Base-by-base conservation (phyloP, 37 sponge, comb jelly and placozoan genomes). In the Beroe ovata region DNA sequence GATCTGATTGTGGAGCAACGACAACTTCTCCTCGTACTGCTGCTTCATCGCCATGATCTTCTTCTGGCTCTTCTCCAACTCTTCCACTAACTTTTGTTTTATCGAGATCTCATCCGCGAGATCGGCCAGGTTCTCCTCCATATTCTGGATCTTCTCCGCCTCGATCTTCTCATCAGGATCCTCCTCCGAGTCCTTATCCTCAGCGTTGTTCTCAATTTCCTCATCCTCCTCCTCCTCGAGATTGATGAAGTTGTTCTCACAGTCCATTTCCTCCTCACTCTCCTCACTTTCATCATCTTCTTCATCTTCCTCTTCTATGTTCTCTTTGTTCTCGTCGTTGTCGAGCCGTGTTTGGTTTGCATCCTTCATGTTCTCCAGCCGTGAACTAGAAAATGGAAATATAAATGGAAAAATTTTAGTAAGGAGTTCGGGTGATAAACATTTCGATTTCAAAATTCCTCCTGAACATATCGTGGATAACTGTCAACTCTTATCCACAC, bases 1-100 rank as follows among this genome's bases (percentile, higher is more conserved):
- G 59, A 95, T 95, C 54, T 95, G 93, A 2, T 89, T 62, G 39
- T 94, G 94, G 22, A 97, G 89, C 29, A 92, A 32, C 0, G 60
- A n/a, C 90, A 97, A 90, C 72, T 97, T 95, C 38, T 95, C 94
- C 71, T 97, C 97, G 64, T 97, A 97, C 89, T 97, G 97, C 40
- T 89, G 40, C 77, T 90, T 93, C 92, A 97, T 94, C 26, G 91
- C 64, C 39, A 91, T 60, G 40, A 97, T 88, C 89, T 64, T 93
- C 88, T 90, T 91, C 91, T 97, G 95, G 29, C 94, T 77, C 41
- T 89, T 88, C 72, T 97, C 95, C 64, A 97, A 60, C 71, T 97
- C 95, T 20, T 94, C 94, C 11, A 97, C 91, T 42, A 97, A 69
- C 72, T 92, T 94, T 91, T 97, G 94, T 89, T 97, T 97, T 69